Evolutionary conservation across 2,113 vertebrate genomes (phyloP), one percentile per base, ranked within the genome.

Genomic region (Scopus umbretta): DNA sequence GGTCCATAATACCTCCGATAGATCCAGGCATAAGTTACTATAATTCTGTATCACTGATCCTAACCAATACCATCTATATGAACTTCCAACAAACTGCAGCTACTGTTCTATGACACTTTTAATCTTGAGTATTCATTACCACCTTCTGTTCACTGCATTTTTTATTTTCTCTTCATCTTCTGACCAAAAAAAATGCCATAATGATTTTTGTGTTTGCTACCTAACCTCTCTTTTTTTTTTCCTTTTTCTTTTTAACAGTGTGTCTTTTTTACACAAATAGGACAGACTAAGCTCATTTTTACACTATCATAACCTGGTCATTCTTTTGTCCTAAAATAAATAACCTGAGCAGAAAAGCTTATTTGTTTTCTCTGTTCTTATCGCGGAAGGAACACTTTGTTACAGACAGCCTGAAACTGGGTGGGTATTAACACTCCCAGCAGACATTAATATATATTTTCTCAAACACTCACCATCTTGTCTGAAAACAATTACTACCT

Each of bases 211-310:
- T 19, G 34, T 83, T 88, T 83, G 4, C 3, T 56, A 45, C 4
- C 42, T 55, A 49, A 66, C 16, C 3, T 7, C 3, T 7, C 1
- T 32, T 27, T 47, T 45, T 59, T 27, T 5, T 4, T 7, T 2
- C 11, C 16, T 56, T 62, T 82, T 45, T 25, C 6, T 67, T 92
- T 82, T 83, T n/a, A 70, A 66, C 4, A 14, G 2, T 12, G 13
- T 32, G 5, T 14, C 2, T 23, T 68, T 95, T 76, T 62, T 42
- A 43, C 18, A 26, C 18, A 59, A 72, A 63, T 13, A 50, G 5
- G 7, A 63, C 42, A 88, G 16, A 6, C 9, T 59, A 55, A n/a
- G 8, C 3, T 92, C 56, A 68, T 83, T 88, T 72, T 91, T 61
- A 23, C 36, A 47, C 3, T 30, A 30, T 43, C 4, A 3, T 52